Base-by-base conservation (phyloP, 2,113 vertebrate genomes). In the Mola mola region DNA sequence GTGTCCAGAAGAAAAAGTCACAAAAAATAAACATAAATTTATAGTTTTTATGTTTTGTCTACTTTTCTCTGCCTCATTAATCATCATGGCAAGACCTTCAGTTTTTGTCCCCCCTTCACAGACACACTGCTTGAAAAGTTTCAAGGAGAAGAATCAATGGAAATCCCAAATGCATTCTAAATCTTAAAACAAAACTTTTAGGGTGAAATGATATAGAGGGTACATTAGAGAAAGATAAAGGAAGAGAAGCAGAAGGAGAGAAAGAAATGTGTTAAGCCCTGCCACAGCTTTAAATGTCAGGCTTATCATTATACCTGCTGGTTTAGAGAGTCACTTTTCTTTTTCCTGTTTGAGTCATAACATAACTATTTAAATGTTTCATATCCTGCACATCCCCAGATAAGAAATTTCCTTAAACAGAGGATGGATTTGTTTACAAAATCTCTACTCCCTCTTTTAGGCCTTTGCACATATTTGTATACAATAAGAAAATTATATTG, bases 401-500 rank as follows among this genome's bases (percentile, higher is more conserved):
- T 78, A 75, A 81, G 53, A 63, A 0, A 4, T 37, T 24, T 58
- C 17, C 55, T 17, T 79, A 75, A 78, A 75, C 74, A 83, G 28
- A 60, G 59, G 50, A 73, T 43, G 62, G 53, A 43, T 42, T 34
- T 79, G 81, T 75, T 83, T 78, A 73, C 49, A 8, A 60, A 51
- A 51, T 15, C 1, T 29, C 26, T 4, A n/a, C n/a, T 1, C 24
- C 61, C 31, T 9, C n/a, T 41, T 17, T 26, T 19, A 49, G 50
- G 24, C 61, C 62, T 56, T 65, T 64, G 16, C 49, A 48, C 25
- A 4, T 57, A 80, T 67, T 22, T 63, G 24, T 62, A 66, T 44
- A 40, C 55, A 82, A 65, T 78, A 79, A 38, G 73, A 66, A 62
- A 68, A 61, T 68, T 8, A 50, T 78, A 67, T 42, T 44, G 60